Conservation (phyloP, 2,113 vertebrate species). For the Gymnorhina tibicen region DNA sequence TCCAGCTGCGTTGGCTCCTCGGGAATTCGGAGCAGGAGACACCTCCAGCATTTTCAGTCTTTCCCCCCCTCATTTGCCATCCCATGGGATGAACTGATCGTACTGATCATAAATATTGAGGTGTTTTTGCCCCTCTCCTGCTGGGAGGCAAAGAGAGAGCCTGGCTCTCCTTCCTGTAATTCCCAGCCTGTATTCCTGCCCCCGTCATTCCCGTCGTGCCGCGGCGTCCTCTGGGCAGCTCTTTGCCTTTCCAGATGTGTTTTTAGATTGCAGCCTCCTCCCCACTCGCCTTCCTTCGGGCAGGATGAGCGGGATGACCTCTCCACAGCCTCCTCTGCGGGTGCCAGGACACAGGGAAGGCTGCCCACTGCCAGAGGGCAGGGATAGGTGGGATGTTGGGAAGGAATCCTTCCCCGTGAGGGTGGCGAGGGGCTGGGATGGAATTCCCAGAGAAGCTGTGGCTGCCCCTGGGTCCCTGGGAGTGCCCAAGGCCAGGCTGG, state of each 20-base stretch:
- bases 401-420: neutral
- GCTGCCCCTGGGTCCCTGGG: neutral
- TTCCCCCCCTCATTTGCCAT: neutral
- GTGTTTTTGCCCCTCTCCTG: neutral
- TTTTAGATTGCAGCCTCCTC: neutral
- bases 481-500: neutral
- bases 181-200: neutral
- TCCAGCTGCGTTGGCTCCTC: neutral
- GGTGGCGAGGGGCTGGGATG: neutral
- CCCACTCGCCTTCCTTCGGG: neutral
- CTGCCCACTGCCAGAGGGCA: neutral
- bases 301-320: neutral
- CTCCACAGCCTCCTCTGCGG: neutral
- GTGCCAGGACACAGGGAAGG: neutral
- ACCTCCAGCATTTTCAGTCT: neutral
- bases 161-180: accelerated
- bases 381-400: accelerated
- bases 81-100: neutral
- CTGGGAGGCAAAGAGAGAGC: neutral
- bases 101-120: accelerated
- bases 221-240: neutral
- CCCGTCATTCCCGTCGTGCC: accelerated
- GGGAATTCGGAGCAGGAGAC: neutral
- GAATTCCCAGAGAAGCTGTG: neutral
- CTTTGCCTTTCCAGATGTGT: neutral